These are phyloP conservation scores for Semnornis frantzii DNA, from an alignment of 2,113 vertebrate genomes.

Conservation along the genomic window DNA sequence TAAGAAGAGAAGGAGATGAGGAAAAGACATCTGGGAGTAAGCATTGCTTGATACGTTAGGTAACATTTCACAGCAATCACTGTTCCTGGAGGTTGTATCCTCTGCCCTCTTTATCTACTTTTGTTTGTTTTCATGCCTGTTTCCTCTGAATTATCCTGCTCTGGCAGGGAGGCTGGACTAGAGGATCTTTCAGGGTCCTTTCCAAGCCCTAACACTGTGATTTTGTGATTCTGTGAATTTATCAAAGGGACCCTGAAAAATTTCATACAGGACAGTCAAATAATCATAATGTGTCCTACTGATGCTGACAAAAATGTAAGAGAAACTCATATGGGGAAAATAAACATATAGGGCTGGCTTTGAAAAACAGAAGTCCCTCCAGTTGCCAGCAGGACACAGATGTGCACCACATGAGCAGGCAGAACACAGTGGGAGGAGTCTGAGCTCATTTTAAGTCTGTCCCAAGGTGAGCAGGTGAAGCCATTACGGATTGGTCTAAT, in stretches of 20 bases:
- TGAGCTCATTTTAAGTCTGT: slow-evolving; percentile 37
- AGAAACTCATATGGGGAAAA: neutral
- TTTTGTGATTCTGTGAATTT: neutral
- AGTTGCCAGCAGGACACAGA: slow-evolving; percentile 31
- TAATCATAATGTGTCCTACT: neutral
- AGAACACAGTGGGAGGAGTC: slow-evolving; percentile 21
- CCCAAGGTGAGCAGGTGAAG: slow-evolving; percentile 49
- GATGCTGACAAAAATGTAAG: neutral
- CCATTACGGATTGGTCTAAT: neutral
- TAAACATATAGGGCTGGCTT: slow-evolving; percentile 15
- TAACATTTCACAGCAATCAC: neutral
- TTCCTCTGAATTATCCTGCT: neutral
- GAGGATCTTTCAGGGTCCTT: too few species aligned
- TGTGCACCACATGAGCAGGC: slow-evolving; percentile 75
- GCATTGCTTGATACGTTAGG: neutral
- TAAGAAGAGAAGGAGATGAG: neutral
- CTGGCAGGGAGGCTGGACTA: too few species aligned
- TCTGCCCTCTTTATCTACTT: neutral
- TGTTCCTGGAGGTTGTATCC: neutral
- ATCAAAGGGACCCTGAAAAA: neutral
- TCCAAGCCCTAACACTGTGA: too few species aligned
- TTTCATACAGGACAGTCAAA: neutral
- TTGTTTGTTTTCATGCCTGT: neutral
- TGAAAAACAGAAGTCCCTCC: slow-evolving; percentile 40
- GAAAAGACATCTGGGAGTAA: neutral